Conservation (phyloP, 2,113 vertebrate genomes). For the Mobula hypostoma region DNA sequence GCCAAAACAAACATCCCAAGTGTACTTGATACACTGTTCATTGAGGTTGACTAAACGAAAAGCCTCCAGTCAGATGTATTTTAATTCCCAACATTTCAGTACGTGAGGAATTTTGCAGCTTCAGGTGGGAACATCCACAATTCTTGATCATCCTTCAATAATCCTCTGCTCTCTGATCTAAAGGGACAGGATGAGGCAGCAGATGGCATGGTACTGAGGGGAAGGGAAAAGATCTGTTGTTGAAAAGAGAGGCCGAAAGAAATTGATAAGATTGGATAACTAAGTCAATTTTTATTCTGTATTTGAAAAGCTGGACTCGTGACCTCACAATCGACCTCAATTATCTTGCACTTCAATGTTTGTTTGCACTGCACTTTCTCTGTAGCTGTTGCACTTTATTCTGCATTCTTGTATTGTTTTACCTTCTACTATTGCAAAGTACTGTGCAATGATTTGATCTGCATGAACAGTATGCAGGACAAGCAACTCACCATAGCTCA, state of each 20-base stretch:
- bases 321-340: too few relatives aligned
- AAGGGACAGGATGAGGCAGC: neutral
- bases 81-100: neutral
- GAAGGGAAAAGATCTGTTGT: neutral
- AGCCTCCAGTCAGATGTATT: neutral
- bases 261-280: neutral
- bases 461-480: too few relatives aligned
- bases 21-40: constrained; percentile 1
- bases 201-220: neutral
- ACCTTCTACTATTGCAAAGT: too few relatives aligned
- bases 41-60: neutral
- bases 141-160: neutral
- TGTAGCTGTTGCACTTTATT: too few relatives aligned
- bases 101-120: neutral
- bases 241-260: neutral
- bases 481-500: too few relatives aligned
- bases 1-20: neutral
- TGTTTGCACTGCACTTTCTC: too few relatives aligned
- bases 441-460: too few relatives aligned
- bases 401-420: too few relatives aligned
- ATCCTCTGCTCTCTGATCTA: too few relatives aligned
- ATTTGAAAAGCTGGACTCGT: too few relatives aligned
- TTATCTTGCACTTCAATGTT: too few relatives aligned
- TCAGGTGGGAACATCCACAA: neutral
- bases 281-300: neutral